Evolutionary conservation across 2,797 vertebrate species (phyloP).

Genomic region (Ambastaia sidthimunki): DNA sequence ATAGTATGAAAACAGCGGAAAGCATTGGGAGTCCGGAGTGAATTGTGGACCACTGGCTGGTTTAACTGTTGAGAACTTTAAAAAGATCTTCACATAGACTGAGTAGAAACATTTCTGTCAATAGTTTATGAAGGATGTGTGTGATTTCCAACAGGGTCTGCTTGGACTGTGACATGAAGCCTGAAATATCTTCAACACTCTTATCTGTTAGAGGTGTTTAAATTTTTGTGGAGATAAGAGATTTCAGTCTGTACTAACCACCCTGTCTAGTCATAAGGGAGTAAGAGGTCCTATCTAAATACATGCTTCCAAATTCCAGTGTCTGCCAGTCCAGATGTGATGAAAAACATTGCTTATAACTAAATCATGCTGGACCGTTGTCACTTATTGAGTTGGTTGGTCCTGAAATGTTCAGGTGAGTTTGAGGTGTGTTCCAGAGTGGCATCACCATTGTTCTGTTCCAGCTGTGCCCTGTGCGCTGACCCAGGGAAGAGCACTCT

Average conservation of each 20-base stretch:
- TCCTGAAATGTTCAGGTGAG: conserved; percentile 56
- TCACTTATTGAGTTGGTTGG: conserved; percentile 43
- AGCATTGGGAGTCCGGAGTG: background rate
- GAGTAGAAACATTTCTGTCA: background rate
- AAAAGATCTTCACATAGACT: background rate
- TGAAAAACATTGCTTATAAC: conserved; percentile 50
- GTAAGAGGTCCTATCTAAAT: conserved; percentile 24
- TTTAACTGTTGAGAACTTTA: background rate
- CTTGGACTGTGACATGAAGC: background rate
- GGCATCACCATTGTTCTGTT: conserved; percentile 48
- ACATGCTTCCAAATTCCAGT: conserved; percentile 26
- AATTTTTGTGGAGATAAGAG: conserved; percentile 14
- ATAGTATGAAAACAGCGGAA: background rate
- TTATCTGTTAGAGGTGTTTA: conserved; percentile 1
- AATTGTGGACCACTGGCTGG: background rate
- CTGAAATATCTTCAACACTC: conserved; percentile 30
- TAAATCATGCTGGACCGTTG: conserved; percentile 56
- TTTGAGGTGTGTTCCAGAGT: conserved; percentile 46
- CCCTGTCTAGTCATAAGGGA: no score
- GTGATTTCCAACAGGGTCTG: conserved; percentile 17
- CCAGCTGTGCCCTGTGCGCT: conserved; percentile 53
- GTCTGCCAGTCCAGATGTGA: conserved; percentile 19
- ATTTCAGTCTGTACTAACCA: no score
- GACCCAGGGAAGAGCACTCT: conserved; percentile 58
- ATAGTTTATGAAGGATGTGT: conserved; percentile 30